A percentile compares a stretch with the other conserved stretches of the same genome.
phyloP scores from a whole-genome alignment of 2,888 invertebrate genomes.

The Standfussiana lucernea region DNA sequence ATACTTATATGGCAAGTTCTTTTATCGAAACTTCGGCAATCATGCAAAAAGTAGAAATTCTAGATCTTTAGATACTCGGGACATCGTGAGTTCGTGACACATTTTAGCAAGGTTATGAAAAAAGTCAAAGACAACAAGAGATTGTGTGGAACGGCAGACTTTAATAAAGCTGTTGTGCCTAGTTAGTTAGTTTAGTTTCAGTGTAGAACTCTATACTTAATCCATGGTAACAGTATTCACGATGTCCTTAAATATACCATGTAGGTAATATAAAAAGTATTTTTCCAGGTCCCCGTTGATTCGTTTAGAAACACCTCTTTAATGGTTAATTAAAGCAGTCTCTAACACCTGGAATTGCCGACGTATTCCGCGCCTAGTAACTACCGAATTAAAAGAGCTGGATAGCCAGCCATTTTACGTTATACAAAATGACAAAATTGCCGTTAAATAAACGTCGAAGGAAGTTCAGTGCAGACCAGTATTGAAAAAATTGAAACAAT shows the following conservation, averaged over 20 bases:
- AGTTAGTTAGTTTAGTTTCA: too few species aligned
- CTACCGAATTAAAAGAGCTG: conserved; percentile 26
- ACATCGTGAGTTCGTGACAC: neutral
- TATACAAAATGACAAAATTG: conserved; percentile 24
- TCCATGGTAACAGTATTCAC: neutral
- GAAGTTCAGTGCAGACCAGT: conserved; percentile 19
- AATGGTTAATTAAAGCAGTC: conserved; percentile 44
- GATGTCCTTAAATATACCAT: neutral
- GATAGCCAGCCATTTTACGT: conserved; percentile 8
- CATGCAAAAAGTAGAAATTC: neutral
- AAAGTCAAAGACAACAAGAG: too few species aligned
- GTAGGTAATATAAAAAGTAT: too few species aligned
- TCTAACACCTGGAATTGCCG: conserved; percentile 24
- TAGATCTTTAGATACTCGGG: neutral
- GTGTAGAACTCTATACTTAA: neutral
- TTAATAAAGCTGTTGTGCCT: too few species aligned
- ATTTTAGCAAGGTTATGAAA: neutral
- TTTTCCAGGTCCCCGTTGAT: conserved; percentile 14
- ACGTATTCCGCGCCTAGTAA: conserved; percentile 19
- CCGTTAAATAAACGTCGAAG: conserved; percentile 10
- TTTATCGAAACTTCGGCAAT: neutral
- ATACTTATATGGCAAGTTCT: neutral
- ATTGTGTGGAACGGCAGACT: neutral
- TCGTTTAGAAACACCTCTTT: conserved; percentile 20
- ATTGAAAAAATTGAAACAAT: conserved; percentile 19